Percentiles rank a stretch among this genome's conserved stretches.
Conservation (phyloP, 2,797 vertebrate species). For the Spheniscus humboldti region DNA sequence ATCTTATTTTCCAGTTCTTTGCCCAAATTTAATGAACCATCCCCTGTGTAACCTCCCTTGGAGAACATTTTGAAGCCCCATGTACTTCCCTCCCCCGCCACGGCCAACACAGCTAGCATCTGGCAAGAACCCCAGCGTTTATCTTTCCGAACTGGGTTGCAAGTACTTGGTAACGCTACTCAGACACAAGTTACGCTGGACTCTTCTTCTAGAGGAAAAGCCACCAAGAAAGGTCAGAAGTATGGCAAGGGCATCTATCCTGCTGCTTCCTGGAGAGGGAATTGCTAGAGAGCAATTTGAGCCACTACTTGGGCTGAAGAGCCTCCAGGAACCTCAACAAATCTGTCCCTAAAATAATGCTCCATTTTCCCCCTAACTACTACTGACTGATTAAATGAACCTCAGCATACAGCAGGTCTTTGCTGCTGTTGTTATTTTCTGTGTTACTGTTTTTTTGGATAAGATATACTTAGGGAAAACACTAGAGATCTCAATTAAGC, state of each 20-base stretch:
- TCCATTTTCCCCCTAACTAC: slow-evolving; percentile 38
- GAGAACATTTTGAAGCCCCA: slow-evolving; percentile 67
- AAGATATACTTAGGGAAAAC: slow-evolving; percentile 72
- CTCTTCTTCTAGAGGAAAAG: background rate
- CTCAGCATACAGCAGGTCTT: slow-evolving; percentile 29
- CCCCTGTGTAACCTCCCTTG: slow-evolving; percentile 69
- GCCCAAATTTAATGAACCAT: slow-evolving; percentile 77
- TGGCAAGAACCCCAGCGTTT: slow-evolving; percentile 23
- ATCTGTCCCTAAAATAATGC: slow-evolving; percentile 6
- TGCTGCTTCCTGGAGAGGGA: background rate
- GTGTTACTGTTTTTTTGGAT: slow-evolving; percentile 57
- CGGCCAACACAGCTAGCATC: slow-evolving; percentile 27
- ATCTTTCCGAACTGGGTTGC: background rate
- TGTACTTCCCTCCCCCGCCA: slow-evolving; percentile 25
- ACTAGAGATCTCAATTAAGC: slow-evolving; percentile 78
- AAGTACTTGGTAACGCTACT: background rate
- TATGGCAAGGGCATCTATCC: background rate
- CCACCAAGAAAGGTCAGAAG: background rate
- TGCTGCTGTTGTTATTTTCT: slow-evolving; percentile 57
- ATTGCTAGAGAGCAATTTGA: background rate
- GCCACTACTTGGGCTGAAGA: background rate
- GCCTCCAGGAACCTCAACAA: background rate
- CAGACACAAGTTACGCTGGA: background rate
- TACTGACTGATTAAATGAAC: slow-evolving; percentile 61
- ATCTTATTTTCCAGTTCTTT: slow-evolving; percentile 79